Base-by-base conservation (phyloP, 2,888 invertebrate species). In the Augiades crinisus region DNA sequence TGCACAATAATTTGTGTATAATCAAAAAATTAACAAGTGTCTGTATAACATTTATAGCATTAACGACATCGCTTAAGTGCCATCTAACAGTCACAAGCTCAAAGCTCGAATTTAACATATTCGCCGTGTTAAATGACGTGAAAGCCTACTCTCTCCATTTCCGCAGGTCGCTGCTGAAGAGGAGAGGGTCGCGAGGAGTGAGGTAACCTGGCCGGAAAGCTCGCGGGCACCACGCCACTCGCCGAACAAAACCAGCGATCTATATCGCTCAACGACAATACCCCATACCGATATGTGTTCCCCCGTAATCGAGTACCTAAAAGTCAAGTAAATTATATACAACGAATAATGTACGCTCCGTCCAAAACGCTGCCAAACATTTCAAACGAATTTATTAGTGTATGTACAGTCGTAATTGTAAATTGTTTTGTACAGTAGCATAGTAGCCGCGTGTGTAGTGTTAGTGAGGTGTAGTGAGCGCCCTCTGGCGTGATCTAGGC, bases 341-440 rank as follows among this genome's bases (percentile, higher is more conserved):
- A 82, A 69, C 84, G 83, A 88, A 87, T 82, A 78, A 87, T 88
- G 87, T 76, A 78, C 80, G 76, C 69, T 87, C 87, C 87, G 87
- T 88, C 87, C 87, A 81, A 79, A 69, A 78, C 78, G 70, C 76
- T 85, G 87, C 87, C 87, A 88, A 88, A 87, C 78, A 70, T 74
- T 83, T 71, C 70, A 66, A 81, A 81, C 84, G 86, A 87, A 87
- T 86, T 88, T 88, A 87, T 76, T 82, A 83, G 77, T 78, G 47
- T 47, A 47, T 47, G 40, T 47, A 47, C 47, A 47, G 40, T 37
- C 47, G 47, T 40, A 47, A 47, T 47, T 47, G 47, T 49, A 49
- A 49, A 49, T 44, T 44, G 80, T 79, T 41, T 74, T 57, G 50
- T 56, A 54, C 47, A 49, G 43, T 62, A 60, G 54, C 60, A 71